Conservation (phyloP, 2,797 vertebrate genomes). For the Scleropages formosus region DNA sequence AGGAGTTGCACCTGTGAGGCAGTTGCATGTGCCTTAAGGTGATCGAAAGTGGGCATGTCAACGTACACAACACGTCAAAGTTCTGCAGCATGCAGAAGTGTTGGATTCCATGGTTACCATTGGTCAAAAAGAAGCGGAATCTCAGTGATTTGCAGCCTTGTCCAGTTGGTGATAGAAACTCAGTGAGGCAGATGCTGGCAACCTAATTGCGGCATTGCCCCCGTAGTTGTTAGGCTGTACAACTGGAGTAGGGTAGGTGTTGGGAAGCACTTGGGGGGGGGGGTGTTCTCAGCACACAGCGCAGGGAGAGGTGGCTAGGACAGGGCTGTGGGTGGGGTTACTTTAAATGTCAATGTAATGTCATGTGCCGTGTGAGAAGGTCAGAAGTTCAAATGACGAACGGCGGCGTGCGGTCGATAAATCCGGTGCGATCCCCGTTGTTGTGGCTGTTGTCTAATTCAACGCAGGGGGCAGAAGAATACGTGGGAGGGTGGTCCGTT, state of each 20-base stretch:
- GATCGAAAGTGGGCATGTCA: too few species aligned
- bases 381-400: slow-evolving; percentile 68
- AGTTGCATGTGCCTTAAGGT: too few species aligned
- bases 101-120: not conserved
- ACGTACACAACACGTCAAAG: too few species aligned
- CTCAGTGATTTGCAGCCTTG: not conserved
- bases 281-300: not conserved
- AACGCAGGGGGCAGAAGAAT: not conserved
- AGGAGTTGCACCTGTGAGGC: too few species aligned
- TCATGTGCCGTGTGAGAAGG: slow-evolving; percentile 67
- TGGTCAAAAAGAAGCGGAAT: not conserved
- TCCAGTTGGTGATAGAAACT: not conserved
- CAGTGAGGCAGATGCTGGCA: slow-evolving; percentile 1
- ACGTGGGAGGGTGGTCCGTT: too few species aligned
- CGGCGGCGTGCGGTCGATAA: slow-evolving; percentile 64
- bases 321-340: slow-evolving; percentile 61
- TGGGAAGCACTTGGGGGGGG: not conserved
- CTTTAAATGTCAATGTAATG: slow-evolving; percentile 74
- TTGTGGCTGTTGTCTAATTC: slow-evolving; percentile 43
- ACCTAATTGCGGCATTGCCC: slow-evolving; percentile 15
- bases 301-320: not conserved
- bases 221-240: slow-evolving; percentile 16
- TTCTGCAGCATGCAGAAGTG: too few species aligned
- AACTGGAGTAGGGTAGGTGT: not conserved
- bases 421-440: slow-evolving; percentile 60